Percentiles rank a stretch among this genome's conserved stretches.
Conservation (phyloP, 2,888 invertebrate species). For the Phaedon cochleariae region DNA sequence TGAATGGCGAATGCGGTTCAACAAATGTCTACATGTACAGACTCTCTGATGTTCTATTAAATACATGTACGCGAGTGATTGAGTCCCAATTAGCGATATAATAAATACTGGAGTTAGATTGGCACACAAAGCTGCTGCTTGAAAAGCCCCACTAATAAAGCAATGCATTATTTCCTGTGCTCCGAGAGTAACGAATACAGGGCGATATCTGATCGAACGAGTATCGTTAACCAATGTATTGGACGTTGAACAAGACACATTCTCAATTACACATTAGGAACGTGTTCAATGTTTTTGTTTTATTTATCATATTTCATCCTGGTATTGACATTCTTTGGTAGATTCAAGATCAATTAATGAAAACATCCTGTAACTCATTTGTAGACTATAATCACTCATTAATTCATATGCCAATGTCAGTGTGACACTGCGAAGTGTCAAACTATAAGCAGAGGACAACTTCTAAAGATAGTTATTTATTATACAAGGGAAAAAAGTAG, state of each 20-base stretch:
- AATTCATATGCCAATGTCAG: too few relatives aligned
- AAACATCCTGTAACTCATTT: too few relatives aligned
- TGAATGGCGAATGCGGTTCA: background rate
- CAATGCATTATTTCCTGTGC: constrained; percentile 39
- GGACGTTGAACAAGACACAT: background rate
- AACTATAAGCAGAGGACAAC: too few relatives aligned
- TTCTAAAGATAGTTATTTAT: too few relatives aligned
- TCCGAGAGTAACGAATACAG: background rate
- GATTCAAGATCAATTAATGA: too few relatives aligned
- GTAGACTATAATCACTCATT: too few relatives aligned
- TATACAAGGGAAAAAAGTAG: too few relatives aligned
- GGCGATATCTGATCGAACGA: background rate
- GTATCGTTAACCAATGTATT: background rate
- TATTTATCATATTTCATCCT: too few relatives aligned
- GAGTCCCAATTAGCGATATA: constrained; percentile 48
- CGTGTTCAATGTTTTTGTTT: constrained; percentile 6
- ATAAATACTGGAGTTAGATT: constrained; percentile 51
- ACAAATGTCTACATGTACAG: background rate
- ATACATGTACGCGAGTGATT: constrained; percentile 37
- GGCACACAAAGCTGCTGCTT: constrained; percentile 49
- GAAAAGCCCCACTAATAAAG: constrained; percentile 49
- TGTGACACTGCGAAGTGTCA: too few relatives aligned
- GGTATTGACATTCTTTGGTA: too few relatives aligned
- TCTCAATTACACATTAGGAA: constrained; percentile 4
- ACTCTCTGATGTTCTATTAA: background rate